phyloP scores from a whole-genome alignment of 2,797 vertebrate genomes.

The Sebastes melanostomus region DNA sequence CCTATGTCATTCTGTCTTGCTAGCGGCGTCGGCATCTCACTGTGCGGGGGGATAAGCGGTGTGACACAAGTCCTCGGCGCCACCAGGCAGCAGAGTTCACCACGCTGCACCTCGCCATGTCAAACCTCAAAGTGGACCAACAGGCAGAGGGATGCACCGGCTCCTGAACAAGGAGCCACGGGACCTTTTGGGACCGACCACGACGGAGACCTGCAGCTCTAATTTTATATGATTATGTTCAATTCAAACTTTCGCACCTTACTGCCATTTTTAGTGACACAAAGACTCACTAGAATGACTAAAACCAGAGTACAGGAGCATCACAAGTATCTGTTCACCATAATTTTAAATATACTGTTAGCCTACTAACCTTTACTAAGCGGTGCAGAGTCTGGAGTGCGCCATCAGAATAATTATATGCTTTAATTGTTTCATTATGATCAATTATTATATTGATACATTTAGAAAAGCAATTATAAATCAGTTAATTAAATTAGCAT shows the following conservation, averaged over 20 bases:
- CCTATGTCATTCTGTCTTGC: constrained; percentile 50
- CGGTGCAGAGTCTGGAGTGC: background rate
- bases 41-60: constrained; percentile 41
- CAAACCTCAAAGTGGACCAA: constrained; percentile 48
- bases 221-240: background rate
- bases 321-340: background rate
- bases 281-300: background rate
- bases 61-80: constrained; percentile 59
- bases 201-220: background rate
- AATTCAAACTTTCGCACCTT: background rate
- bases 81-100: constrained; percentile 57
- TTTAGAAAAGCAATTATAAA: constrained; percentile 30
- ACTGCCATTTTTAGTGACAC: background rate
- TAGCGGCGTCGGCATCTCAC: constrained; percentile 14
- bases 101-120: constrained; percentile 38
- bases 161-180: constrained; percentile 20
- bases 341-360: background rate
- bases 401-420: background rate
- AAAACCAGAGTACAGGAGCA: background rate
- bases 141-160: constrained; percentile 13
- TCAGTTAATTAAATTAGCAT: constrained; percentile 5
- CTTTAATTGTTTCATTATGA: background rate
- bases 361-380: background rate
- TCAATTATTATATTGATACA: background rate
- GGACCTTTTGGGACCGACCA: background rate